Evolutionary conservation across 2,797 vertebrate species (phyloP).

Genomic region (Lepidocolaptes lacrymiger): DNA sequence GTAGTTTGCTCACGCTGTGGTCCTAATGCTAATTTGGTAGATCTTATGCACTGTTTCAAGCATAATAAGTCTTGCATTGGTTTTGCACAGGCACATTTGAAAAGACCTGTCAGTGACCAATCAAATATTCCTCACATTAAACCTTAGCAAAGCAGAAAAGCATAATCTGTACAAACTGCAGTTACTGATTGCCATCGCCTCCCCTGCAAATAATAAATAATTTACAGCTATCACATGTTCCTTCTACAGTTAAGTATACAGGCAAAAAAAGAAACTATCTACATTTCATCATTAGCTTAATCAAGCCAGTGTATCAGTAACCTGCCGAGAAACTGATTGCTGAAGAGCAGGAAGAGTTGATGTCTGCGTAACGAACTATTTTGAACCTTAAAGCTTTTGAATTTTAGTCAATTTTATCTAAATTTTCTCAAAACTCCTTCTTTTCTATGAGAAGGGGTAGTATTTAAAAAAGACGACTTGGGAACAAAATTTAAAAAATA

Average conservation of each 20-base stretch:
- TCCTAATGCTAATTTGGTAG: not conserved
- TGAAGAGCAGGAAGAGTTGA: conserved; percentile 47
- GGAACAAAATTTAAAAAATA: not conserved
- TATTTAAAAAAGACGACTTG: not conserved
- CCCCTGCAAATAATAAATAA: conserved; percentile 39
- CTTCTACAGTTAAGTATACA: conserved; percentile 19
- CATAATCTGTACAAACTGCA: conserved; percentile 19
- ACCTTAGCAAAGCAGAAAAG: not conserved
- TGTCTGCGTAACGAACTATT: conserved; percentile 15
- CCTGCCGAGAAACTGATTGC: conserved; percentile 72
- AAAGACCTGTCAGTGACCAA: not conserved
- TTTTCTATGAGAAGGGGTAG: not conserved
- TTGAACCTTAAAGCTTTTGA: not conserved
- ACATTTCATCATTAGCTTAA: conserved; percentile 72
- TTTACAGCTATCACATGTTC: conserved; percentile 11
- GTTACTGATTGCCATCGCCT: conserved; percentile 52
- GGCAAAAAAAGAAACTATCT: conserved; percentile 40
- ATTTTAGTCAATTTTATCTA: not conserved
- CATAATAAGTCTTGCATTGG: not conserved
- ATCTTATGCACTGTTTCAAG: not conserved
- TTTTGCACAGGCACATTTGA: conserved; percentile 8
- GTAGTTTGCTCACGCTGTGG: not conserved
- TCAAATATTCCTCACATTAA: not conserved
- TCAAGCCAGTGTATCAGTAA: conserved; percentile 66
- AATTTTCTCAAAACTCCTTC: not conserved